Evolutionary conservation across 2,797 vertebrate genomes (phyloP).

Genomic region (Cynopterus sphinx): DNA sequence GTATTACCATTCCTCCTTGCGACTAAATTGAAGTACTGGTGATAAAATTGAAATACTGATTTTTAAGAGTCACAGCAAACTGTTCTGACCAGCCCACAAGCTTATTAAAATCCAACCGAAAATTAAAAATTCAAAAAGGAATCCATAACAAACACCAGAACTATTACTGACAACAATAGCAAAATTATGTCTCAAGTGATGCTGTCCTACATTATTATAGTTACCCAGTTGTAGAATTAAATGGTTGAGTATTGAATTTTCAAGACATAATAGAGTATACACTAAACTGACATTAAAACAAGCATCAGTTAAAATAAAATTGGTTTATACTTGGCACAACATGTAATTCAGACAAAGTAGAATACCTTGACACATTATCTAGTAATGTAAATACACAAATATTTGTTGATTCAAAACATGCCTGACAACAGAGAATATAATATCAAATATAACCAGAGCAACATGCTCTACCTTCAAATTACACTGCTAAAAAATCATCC

Average conservation of each 20-base stretch:
- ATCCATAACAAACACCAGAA: not conserved
- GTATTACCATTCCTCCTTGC: not conserved
- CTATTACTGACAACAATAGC: not conserved
- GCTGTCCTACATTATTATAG: not conserved
- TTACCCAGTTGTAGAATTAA: not conserved
- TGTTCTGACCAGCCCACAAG: not conserved
- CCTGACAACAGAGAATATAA: not conserved
- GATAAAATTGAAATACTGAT: not conserved
- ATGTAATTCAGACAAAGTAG: constrained; percentile 39
- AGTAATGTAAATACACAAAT: constrained; percentile 6
- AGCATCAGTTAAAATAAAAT: not conserved
- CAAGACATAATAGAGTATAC: not conserved
- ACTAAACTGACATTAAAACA: not conserved
- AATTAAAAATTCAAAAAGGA: not conserved
- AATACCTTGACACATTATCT: constrained; percentile 4
- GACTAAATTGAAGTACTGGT: not conserved
- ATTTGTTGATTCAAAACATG: not conserved
- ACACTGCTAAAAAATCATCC: not conserved
- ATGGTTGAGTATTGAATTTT: not conserved
- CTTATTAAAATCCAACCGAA: not conserved
- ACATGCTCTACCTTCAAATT: not conserved
- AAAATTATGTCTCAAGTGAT: not conserved
- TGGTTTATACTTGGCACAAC: not conserved
- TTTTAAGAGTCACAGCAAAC: not conserved
- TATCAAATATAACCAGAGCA: not conserved